Base-by-base conservation (phyloP, 2,797 vertebrate species). In the Leuciscus waleckii region DNA sequence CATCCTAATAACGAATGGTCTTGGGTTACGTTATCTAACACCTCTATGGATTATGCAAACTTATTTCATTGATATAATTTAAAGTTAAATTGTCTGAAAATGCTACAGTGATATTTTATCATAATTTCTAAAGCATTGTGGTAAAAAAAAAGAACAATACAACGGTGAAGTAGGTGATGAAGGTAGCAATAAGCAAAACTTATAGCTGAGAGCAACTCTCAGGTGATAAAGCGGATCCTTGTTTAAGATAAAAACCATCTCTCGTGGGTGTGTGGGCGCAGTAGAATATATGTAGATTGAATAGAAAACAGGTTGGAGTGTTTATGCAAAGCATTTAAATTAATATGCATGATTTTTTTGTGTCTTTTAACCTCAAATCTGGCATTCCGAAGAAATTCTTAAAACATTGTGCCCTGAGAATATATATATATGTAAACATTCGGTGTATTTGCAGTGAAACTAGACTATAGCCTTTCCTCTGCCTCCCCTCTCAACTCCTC, bases 391-490 rank as follows among this genome's bases (percentile, higher is more conserved):
- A 9, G 37, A 35, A 80, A 75, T 82, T 81, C 65, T 87, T 69
- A 35, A 85, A 84, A 85, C 51, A 68, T 35, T 8, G 69, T 46
- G 32, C 54, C 21, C 17, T 29, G 11, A 61, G 68, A 67, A 88
- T 56, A 84, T 43, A 79, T 43, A 79, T 32, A 14, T 77, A 81
- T 69, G 82, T 82, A 86, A 88, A 84, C 84, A 76, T 68, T 79
- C 35, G 49, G 73, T 49, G 67, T 77, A 54, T 82, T 88, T 80
- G 63, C 69, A 26, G 13, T 41, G 32, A 37, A 51, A 63, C 90
- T 85, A 88, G 83, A 87, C 88, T 89, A 43, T 78, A 87, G 86
- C 51, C 88, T 93, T 88, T 91, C 93, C 85, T 89, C 91, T 91
- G 89, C 89, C 86, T 90, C 89, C 91, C 67, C 54, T 82, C 82